Base-by-base conservation (phyloP, 2,888 invertebrate genomes). In the Biston stratarius region DNA sequence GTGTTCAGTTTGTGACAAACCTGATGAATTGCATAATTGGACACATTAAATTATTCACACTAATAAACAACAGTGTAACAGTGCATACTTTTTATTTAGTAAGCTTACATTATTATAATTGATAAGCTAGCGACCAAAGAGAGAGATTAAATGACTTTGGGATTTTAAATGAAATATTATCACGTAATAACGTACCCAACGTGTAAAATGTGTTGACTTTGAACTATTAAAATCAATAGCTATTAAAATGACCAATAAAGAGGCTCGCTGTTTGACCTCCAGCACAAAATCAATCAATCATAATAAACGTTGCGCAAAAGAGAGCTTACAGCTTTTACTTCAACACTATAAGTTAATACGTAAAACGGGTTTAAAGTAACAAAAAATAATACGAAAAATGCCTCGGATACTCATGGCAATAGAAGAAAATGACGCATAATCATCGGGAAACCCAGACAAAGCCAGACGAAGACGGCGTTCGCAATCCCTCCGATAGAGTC, bases 391-490 rank as follows among this genome's bases (percentile, higher is more conserved):
- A 8, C n/a, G 12, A 24, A 24, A 42, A 42, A 55, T 6, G 15
- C 24, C 38, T 55, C 12, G 24, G 9, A 33, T 42, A 42, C 45
- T 51, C 44, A 55, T 61, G 48, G 57, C 36, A 60, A 49, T 61
- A 63, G 52, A 53, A 80, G 83, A 88, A 90, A 86, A 85, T 89
- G 90, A 91, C 90, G 91, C 87, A 88, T 89, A 90, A 88, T 89
- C 88, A 90, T 86, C 78, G 92, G 91, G 84, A 91, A 92, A 90
- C 86, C 91, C 92, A 89, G 90, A 90, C 90, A 88, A 90, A 88
- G 91, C 85, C 80, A 89, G 91, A 88, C 89, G 89, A 86, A 90
- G 90, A 90, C 89, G 86, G 88, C 84, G 85, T 87, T 89, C 84
- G 89, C 86, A 85, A 87, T 87, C 85, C 86, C 84, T 86, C 84